phyloP scores from a whole-genome alignment of 2,888 invertebrate genomes.

The Eristalinus aeneus region DNA sequence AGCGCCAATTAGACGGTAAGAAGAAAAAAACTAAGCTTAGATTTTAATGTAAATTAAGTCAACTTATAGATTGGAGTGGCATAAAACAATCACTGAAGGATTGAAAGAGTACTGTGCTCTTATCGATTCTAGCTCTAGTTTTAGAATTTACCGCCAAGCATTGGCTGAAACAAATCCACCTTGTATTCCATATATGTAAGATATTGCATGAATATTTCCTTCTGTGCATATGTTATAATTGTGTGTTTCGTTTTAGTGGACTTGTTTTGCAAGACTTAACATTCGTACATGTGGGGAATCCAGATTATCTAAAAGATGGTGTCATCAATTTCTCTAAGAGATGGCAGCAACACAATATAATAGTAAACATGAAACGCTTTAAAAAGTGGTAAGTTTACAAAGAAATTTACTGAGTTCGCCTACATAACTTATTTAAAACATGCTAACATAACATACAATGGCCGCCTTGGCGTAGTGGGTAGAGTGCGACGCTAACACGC shows the following conservation, averaged over 20 bases:
- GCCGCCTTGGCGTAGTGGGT: too few relatives aligned
- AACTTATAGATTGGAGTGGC: conserved; percentile 92
- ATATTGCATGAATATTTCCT: conserved; percentile 72
- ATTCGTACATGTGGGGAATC: conserved; percentile 99
- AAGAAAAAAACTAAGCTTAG: not conserved
- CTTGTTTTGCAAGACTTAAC: conserved; percentile 99
- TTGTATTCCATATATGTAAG: conserved; percentile 99
- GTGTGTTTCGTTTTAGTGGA: conserved; percentile 85
- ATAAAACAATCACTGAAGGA: conserved; percentile 94
- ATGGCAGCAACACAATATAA: conserved; percentile 99
- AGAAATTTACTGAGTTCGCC: not conserved
- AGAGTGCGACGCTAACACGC: too few relatives aligned
- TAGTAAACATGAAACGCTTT: conserved; percentile 98
- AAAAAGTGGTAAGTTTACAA: conserved; percentile 92
- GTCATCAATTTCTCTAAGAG: conserved; percentile 97
- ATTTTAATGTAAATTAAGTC: not conserved
- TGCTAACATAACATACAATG: too few relatives aligned
- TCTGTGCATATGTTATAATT: conserved; percentile 38
- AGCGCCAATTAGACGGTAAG: conserved; percentile 87
- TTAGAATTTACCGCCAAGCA: conserved; percentile 97
- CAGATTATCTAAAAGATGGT: conserved; percentile 92
- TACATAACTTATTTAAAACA: too few relatives aligned
- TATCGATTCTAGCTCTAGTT: conserved; percentile 98
- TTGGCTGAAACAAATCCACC: conserved; percentile 97
- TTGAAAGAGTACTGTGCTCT: conserved; percentile 96